A percentile compares a stretch with the other conserved stretches of the same genome.
These are phyloP conservation scores for Sympetrum striolatum DNA, from an alignment of 2,888 invertebrate species.

Conservation along the genomic window DNA sequence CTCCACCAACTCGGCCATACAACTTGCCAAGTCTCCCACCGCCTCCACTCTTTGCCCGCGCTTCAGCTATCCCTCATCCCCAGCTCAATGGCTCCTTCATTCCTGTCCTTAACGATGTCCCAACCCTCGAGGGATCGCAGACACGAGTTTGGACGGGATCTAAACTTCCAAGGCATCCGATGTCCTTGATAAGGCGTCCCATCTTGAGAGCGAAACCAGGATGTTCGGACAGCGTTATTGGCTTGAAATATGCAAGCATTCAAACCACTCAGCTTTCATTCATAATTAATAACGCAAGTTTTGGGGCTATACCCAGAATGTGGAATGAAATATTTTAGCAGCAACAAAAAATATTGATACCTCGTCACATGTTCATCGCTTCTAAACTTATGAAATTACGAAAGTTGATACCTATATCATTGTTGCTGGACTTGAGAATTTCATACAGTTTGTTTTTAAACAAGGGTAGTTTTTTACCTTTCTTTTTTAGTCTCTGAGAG, in stretches of 20 bases:
- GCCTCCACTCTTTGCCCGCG: background rate
- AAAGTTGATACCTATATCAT: no score
- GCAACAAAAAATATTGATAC: no score
- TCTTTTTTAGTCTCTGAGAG: no score
- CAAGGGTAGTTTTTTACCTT: no score
- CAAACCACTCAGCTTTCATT: no score
- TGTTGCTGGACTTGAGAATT: no score
- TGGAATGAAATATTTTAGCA: no score
- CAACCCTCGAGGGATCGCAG: background rate
- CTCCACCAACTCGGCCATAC: background rate
- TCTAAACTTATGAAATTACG: no score
- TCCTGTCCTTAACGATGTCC: background rate
- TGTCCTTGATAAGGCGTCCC: background rate
- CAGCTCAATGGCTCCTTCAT: background rate
- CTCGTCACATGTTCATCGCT: no score
- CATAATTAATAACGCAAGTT: no score
- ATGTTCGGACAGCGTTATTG: background rate
- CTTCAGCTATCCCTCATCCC: background rate
- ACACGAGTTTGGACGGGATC: background rate
- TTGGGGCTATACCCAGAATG: no score
- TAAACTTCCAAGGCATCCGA: background rate
- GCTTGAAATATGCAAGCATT: background rate
- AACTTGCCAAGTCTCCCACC: background rate
- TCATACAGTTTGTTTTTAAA: no score
- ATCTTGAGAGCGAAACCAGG: background rate